phyloP scores from a whole-genome alignment of 2,113 vertebrate genomes.

The Marmota flaviventris region DNA sequence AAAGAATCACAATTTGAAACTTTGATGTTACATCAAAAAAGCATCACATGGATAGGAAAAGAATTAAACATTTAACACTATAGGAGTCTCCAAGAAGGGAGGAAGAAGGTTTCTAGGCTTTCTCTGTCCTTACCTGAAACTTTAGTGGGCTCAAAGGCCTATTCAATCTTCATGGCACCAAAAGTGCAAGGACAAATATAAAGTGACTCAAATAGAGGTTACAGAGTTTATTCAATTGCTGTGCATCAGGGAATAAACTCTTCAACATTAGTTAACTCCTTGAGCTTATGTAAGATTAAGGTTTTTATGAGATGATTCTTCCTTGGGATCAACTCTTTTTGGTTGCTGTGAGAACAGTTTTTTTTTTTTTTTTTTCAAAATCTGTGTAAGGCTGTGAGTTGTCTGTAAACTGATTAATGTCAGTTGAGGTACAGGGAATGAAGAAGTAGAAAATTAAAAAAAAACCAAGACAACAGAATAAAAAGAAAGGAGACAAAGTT shows the following conservation, averaged over 20 bases:
- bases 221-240: neutral
- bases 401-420: neutral
- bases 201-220: constrained; percentile 27
- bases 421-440: neutral
- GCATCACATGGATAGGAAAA: neutral
- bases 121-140: neutral
- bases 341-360: neutral
- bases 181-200: neutral
- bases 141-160: neutral
- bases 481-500: neutral
- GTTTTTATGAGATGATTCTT: neutral
- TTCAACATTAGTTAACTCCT: neutral
- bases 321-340: neutral
- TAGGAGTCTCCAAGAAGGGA: neutral
- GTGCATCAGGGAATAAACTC: neutral
- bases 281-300: neutral
- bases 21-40: neutral
- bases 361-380: constrained; percentile 58
- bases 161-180: neutral
- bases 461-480: neutral
- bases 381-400: neutral
- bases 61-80: neutral
- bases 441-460: neutral
- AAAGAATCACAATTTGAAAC: constrained; percentile 26
- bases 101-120: neutral